Conservation (phyloP, 2,888 invertebrate genomes). For the Aspidiotus destructor region DNA sequence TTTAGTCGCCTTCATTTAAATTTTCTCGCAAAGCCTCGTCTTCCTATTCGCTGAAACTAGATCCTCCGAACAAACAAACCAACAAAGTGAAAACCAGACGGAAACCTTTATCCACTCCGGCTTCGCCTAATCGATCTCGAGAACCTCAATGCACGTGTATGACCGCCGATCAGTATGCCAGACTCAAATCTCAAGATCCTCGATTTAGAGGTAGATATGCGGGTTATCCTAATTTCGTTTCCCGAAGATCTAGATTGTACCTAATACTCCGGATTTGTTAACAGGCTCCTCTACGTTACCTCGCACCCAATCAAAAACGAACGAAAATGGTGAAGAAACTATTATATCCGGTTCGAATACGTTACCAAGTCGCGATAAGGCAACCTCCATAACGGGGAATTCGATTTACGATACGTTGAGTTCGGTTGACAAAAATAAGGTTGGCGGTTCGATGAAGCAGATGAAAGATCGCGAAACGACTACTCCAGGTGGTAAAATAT, state of each 20-base stretch:
- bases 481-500: constrained; percentile 38
- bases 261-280: background rate
- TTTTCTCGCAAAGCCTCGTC: constrained; percentile 95
- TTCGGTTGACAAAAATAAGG: constrained; percentile 38
- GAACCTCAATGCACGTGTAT: constrained; percentile 93
- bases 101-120: constrained; percentile 86
- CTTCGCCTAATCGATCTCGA: constrained; percentile 76
- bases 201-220: constrained; percentile 53
- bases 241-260: too few relatives aligned
- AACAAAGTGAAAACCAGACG: constrained; percentile 71
- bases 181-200: constrained; percentile 73
- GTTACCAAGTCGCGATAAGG: constrained; percentile 39
- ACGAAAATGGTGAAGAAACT: constrained; percentile 19
- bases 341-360: constrained; percentile 23
- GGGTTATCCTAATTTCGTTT: too few relatives aligned
- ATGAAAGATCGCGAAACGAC: constrained; percentile 39
- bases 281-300: constrained; percentile 76
- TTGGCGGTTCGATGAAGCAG: constrained; percentile 33
- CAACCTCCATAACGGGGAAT: constrained; percentile 75
- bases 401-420: constrained; percentile 77
- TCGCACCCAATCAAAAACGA: constrained; percentile 48
- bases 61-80: constrained; percentile 71
- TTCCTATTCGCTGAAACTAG: constrained; percentile 89
- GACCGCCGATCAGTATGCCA: constrained; percentile 84
- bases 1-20: constrained; percentile 90